These are phyloP conservation scores for Dermatophagoides farinae DNA, from an alignment of 1,140 invertebrate genomes.

Conservation along the genomic window DNA sequence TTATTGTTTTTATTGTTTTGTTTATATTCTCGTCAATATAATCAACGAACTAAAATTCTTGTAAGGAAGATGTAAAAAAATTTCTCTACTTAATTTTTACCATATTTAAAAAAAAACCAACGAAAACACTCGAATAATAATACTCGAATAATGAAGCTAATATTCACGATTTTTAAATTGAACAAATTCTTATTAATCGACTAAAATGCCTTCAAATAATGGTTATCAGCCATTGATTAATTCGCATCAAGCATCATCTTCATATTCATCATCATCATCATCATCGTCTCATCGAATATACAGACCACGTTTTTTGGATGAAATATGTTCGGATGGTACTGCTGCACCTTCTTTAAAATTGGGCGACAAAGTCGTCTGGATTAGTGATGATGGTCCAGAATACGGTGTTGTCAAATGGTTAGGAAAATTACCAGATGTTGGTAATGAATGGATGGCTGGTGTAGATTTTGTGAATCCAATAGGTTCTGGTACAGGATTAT, in stretches of 20 bases:
- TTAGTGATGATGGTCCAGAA: slow-evolving; percentile 31
- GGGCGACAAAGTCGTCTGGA: slow-evolving; percentile 35
- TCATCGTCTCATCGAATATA: background rate
- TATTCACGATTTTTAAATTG: too few species aligned
- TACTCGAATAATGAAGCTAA: too few species aligned
- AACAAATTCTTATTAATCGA: background rate
- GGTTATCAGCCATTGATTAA: background rate
- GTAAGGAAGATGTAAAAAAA: too few species aligned
- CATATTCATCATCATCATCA: background rate
- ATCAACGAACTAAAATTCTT: too few species aligned
- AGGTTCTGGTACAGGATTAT: slow-evolving; percentile 32
- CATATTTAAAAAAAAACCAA: too few species aligned
- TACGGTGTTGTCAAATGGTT: slow-evolving; percentile 34
- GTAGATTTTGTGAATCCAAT: slow-evolving; percentile 35
- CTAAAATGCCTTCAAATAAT: slow-evolving; percentile 6
- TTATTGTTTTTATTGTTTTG: too few species aligned
- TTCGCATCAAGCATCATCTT: background rate
- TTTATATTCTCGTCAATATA: too few species aligned
- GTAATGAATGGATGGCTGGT: slow-evolving; percentile 32
- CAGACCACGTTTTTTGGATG: slow-evolving; percentile 14
- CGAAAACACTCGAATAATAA: too few species aligned
- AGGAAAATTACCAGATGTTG: slow-evolving; percentile 30
- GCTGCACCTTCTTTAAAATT: slow-evolving; percentile 24
- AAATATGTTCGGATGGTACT: slow-evolving; percentile 14
- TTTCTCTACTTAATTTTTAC: too few species aligned